A percentile compares a stretch with the other conserved stretches of the same genome.
These are phyloP conservation scores for Oryzias woworae DNA, from an alignment of 2,113 vertebrate genomes.

Conservation along the genomic window DNA sequence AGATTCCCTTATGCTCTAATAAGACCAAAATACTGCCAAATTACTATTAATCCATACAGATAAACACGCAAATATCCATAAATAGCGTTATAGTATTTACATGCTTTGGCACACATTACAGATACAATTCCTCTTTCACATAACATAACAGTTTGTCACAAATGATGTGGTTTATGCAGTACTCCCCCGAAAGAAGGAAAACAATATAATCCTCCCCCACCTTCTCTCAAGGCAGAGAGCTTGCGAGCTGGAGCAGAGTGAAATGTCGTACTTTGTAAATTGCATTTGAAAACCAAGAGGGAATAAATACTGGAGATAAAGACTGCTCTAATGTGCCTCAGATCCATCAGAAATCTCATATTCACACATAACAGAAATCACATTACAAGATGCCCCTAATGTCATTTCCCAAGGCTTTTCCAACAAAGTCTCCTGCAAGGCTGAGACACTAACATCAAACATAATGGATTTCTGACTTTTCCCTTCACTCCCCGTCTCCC, in stretches of 20 bases:
- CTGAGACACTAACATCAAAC: constrained; percentile 77
- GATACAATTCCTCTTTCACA: constrained; percentile 33
- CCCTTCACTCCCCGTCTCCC: constrained; percentile 24
- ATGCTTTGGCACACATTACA: constrained; percentile 33
- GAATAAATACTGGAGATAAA: constrained; percentile 82
- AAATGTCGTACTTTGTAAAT: constrained; percentile 78
- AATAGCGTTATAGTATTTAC: constrained; percentile 14
- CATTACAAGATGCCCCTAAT: constrained; percentile 80
- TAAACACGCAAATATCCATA: constrained; percentile 6
- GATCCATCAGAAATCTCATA: constrained; percentile 85
- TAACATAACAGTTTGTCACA: constrained; percentile 59
- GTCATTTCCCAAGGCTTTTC: constrained; percentile 75
- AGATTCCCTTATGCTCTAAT: no score
- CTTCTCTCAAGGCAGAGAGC: constrained; percentile 50
- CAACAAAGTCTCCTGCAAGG: constrained; percentile 54
- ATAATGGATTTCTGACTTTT: constrained; percentile 77
- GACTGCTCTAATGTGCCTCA: constrained; percentile 77
- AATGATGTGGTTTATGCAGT: constrained; percentile 41
- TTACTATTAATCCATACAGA: not conserved
- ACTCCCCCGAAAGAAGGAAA: constrained; percentile 27
- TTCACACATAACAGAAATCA: constrained; percentile 79
- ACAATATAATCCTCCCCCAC: constrained; percentile 54
- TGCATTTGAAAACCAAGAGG: constrained; percentile 75
- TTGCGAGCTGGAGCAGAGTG: constrained; percentile 55
- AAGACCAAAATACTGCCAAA: no score